phyloP scores from a whole-genome alignment of 2,113 vertebrate genomes.

The Saccopteryx leptura region DNA sequence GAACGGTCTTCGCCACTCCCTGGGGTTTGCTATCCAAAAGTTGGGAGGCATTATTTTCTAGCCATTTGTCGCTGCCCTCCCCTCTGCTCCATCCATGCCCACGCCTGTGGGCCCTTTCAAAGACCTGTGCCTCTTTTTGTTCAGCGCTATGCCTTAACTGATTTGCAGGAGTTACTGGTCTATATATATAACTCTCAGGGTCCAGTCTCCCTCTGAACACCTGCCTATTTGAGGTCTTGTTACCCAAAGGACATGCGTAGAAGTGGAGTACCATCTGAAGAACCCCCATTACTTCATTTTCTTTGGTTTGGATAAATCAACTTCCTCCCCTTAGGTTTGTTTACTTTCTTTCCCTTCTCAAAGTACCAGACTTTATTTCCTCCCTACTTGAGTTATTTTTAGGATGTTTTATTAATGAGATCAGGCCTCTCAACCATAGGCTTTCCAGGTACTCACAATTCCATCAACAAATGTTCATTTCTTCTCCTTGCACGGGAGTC shows the following conservation, averaged over 20 bases:
- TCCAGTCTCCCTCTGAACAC: background rate
- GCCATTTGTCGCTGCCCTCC: background rate
- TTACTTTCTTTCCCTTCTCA: conserved; percentile 14
- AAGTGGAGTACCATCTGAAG: background rate
- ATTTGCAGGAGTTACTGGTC: background rate
- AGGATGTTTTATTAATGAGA: conserved; percentile 3
- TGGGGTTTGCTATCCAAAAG: background rate
- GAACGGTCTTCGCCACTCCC: background rate
- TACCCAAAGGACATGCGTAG: background rate
- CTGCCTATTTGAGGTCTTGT: background rate
- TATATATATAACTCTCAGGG: background rate
- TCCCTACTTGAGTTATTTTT: background rate
- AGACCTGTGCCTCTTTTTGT: background rate
- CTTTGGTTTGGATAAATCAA: background rate
- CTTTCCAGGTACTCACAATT: conserved; percentile 29
- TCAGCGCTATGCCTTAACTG: background rate
- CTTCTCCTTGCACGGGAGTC: background rate
- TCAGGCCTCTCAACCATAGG: background rate
- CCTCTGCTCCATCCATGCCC: background rate
- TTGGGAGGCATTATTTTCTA: background rate
- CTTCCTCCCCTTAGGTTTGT: background rate
- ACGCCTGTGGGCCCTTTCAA: background rate
- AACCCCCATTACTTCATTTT: background rate
- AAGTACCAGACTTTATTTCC: background rate
- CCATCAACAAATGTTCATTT: background rate